Base-by-base conservation (phyloP, 2,113 vertebrate species). In the Neomonachus schauinslandi region DNA sequence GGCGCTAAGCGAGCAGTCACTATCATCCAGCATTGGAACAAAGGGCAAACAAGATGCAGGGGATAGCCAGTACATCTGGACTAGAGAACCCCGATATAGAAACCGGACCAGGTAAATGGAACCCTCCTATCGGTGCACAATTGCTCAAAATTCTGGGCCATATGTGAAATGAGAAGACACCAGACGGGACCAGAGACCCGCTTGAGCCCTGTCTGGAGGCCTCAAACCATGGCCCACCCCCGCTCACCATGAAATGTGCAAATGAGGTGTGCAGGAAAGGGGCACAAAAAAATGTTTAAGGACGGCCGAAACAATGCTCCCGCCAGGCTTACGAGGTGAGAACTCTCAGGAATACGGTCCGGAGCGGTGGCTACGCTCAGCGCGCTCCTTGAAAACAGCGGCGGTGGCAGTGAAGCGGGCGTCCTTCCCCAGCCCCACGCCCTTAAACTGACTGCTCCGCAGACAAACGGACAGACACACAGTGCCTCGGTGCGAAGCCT, bases 401-500 rank as follows among this genome's bases (percentile, higher is more conserved):
- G 81, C 2, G 9, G 11, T 7, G 26, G 42, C 26, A 59, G 33
- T 4, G 49, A 36, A 79, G 51, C 3, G 28, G 42, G 14, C 0
- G 16, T 26, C 21, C 55, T 22, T 28, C 36, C 16, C 26, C 36
- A 42, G 24, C 1, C 55, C 9, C 57, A 46, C 22, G 5, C 7
- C 63, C 31, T 51, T 11, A 67, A 33, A 9, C 53, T 3, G 55
- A 18, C 0, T 1, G 42, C 91, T 28, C 15, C 1, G 12, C 33
- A n/a, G 21, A 19, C 1, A 1, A 14, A 49, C 7, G 1, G 55
- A n/a, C n/a, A 19, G 2, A 8, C 63, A 31, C 51, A 28, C 33
- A 0, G 11, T 9, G 1, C 36, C 9, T 5, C 5, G 0, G 4
- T 0, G 6, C 16, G 0, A 59, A 88, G 15, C 2, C 16, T 18